Evolutionary conservation across 2,113 vertebrate genomes (phyloP), one percentile per base, ranked within the genome.

Genomic region (Morone saxatilis): DNA sequence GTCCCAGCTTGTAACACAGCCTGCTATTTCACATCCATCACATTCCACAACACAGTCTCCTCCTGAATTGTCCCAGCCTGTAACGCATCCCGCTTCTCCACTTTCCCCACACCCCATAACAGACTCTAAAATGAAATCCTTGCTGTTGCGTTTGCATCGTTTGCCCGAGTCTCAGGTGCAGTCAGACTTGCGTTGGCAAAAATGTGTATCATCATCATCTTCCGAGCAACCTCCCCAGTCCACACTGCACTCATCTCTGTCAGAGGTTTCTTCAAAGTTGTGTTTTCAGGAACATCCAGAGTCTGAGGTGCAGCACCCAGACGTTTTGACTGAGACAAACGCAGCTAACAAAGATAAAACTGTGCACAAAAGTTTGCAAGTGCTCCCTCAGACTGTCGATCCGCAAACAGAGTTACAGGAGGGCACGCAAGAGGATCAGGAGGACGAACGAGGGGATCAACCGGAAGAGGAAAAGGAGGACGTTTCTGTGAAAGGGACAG

Each of bases 131-230:
- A 48, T 68, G 76, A 89, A 86, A 74, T 22, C 19, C 11, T 61
- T 89, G 67, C 59, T 67, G 59, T 90, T 95, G 59, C 71, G 76
- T 60, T 82, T 93, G 85, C 87, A 88, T 36, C 88, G 91, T 40
- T 92, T 94, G 56, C 90, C 94, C 1, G 45, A 22, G 53, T 81
- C 84, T 51, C 41, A 87, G 74, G 84, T 87, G 40, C 88, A 76
- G 31, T 86, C 90, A 5, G 63, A 53, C 2, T 53, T 77, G 51
- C 36, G 45, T 69, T 80, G 47, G 22, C 51, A 76, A 53, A 68
- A 71, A 63, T n/a, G 1, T 61, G 4, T 47, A 4, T 54, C 79
- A 4, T 54, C 69, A 7, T 63, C 86, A 43, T 40, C 60, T 66
- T 71, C 31, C 2, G 31, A 40, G 11, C 80, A 51, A 8, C 20